Evolutionary conservation across 2,113 vertebrate genomes (phyloP), one percentile per base, ranked within the genome.

Genomic region (Tauraco erythrolophus): DNA sequence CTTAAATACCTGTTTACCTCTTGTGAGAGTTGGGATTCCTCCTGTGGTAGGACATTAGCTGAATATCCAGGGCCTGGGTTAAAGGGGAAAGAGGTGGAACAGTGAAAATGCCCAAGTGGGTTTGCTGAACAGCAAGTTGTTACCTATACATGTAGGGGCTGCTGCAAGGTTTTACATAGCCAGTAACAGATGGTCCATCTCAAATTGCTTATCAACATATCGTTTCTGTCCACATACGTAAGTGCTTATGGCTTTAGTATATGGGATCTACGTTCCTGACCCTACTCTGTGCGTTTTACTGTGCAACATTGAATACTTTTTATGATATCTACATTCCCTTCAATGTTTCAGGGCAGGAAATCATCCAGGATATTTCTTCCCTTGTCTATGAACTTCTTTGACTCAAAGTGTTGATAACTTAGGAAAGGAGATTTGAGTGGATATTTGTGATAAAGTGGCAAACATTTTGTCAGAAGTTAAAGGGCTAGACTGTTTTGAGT

Each of bases 141-240:
- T 86, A 37, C 25, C 9, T 30, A 6, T 22, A 9, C 14, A 24
- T 43, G 6, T 3, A 4, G 7, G 19, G 11, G 31, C n/a, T 81
- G 31, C n/a, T 81, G 33, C 4, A 57, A 62, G 18, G 10, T 75
- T 96, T 93, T 62, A 46, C 5, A 7, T 7, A 74, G 56, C 17
- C 30, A 66, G 23, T 18, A 84, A 41, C 17, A 65, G 46, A 27
- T 45, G 50, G 15, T n/a, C 33, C 23, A 16, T 51, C 58, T 80
- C 48, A 56, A 65, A 43, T 7, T 35, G 14, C 12, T 50, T 46
- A 58, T 54, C 14, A 31, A 1, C 71, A 3, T 15, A 4, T 19
- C 1, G 10, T 41, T 45, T 84, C 65, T 45, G 27, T 37, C 39
- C 9, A 7, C 0, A 1, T 46, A 12, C 4, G 1, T 22, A 24